Evolutionary conservation across 2,113 vertebrate species (phyloP).

Genomic region (Pteruthius melanotis): DNA sequence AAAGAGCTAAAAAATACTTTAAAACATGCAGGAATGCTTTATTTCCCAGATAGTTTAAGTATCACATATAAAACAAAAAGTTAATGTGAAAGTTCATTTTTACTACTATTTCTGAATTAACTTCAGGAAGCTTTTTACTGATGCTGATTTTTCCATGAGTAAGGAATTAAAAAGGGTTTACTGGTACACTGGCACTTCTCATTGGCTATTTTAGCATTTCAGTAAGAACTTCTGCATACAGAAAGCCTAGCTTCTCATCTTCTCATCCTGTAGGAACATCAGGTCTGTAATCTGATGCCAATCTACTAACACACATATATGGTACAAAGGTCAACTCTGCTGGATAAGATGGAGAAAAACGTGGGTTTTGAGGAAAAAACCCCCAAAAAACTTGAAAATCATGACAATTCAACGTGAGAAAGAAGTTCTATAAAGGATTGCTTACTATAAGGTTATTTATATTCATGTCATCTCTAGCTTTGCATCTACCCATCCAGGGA

Average conservation of each 20-base stretch:
- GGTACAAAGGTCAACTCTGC: background rate
- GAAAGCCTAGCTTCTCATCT: background rate
- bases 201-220: background rate
- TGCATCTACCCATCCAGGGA: accelerated
- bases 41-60: background rate
- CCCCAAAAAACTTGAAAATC: background rate
- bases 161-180: background rate
- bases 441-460: background rate
- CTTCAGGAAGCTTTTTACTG: background rate
- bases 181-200: background rate
- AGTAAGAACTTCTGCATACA: background rate
- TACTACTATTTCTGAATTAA: background rate
- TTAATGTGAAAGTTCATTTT: background rate
- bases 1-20: background rate
- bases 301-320: background rate
- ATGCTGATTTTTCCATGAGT: background rate
- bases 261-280: background rate
- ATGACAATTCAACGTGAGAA: background rate
- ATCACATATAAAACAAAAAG: background rate
- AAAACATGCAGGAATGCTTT: background rate
- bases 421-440: background rate
- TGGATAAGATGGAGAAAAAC: background rate
- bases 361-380: background rate
- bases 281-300: background rate
- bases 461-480: background rate